phyloP scores from a whole-genome alignment of 2,888 invertebrate species.

The Drosophila paramelanica region DNA sequence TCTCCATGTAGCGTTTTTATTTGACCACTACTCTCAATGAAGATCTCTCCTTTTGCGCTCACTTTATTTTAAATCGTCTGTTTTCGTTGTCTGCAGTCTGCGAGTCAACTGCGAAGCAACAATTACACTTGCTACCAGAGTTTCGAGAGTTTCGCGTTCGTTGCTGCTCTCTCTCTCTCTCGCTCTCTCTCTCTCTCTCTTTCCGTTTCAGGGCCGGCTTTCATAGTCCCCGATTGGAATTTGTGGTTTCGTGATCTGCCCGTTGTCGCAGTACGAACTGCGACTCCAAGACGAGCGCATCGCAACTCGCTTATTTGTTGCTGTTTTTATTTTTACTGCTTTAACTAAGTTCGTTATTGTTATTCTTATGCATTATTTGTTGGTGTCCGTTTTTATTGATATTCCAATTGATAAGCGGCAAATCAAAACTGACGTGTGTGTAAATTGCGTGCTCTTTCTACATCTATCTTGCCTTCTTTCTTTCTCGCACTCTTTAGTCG shows the following conservation, averaged over 20 bases:
- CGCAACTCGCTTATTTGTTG: conserved; percentile 38
- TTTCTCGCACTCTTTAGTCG: conserved; percentile 23
- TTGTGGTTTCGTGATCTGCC: conserved; percentile 41
- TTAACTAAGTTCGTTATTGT: conserved; percentile 39
- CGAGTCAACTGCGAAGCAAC: conserved; percentile 17
- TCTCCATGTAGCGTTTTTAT: neutral
- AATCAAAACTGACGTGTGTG: conserved; percentile 55
- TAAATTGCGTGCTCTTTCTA: conserved; percentile 23
- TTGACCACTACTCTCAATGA: conserved; percentile 9
- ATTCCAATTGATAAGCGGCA: conserved; percentile 73
- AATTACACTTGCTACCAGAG: conserved; percentile 27
- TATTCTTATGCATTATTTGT: conserved; percentile 53
- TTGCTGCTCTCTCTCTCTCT: neutral
- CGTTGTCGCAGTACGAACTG: conserved; percentile 60
- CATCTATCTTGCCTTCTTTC: conserved; percentile 1
- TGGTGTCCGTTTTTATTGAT: conserved; percentile 59
- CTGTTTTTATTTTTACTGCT: conserved; percentile 6
- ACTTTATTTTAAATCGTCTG: conserved; percentile 59
- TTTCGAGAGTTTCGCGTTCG: conserved; percentile 1
- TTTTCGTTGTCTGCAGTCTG: conserved; percentile 27
- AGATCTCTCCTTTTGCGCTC: conserved; percentile 57
- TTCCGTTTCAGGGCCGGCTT: conserved; percentile 32
- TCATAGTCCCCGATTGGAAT: conserved; percentile 39
- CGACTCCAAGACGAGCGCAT: conserved; percentile 54
- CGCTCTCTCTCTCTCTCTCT: neutral